phyloP scores from a whole-genome alignment of 2,888 invertebrate genomes.

The Aelia acuminata region DNA sequence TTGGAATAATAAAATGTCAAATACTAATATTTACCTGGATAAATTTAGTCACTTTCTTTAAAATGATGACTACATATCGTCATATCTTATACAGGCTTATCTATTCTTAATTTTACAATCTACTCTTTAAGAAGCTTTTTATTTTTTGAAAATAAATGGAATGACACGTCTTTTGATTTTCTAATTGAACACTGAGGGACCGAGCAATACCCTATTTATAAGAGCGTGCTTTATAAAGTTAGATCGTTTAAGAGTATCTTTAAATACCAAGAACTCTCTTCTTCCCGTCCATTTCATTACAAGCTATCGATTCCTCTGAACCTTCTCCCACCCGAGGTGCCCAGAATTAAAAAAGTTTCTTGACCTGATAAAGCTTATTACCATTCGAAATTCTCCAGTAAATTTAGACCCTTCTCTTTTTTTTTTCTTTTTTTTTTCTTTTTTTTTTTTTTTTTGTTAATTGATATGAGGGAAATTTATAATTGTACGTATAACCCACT shows the following conservation, averaged over 20 bases:
- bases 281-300: background rate
- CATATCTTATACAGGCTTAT: no score
- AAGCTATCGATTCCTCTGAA: background rate
- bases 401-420: background rate
- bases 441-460: background rate
- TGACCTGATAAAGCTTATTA: conserved; percentile 35
- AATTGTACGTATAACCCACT: background rate
- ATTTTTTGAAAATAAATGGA: no score
- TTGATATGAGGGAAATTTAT: background rate
- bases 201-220: background rate
- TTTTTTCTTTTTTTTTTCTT: background rate
- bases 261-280: background rate
- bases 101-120: no score
- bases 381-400: background rate
- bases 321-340: background rate
- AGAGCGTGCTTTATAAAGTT: background rate
- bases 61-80: no score
- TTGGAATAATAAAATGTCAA: no score
- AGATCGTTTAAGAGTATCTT: background rate
- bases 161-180: no score
- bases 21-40: no score
- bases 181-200: no score
- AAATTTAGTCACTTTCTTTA: no score
- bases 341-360: conserved; percentile 38
- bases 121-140: no score